Conservation (phyloP, 1,140 invertebrate genomes). For the Telenomus remus region DNA sequence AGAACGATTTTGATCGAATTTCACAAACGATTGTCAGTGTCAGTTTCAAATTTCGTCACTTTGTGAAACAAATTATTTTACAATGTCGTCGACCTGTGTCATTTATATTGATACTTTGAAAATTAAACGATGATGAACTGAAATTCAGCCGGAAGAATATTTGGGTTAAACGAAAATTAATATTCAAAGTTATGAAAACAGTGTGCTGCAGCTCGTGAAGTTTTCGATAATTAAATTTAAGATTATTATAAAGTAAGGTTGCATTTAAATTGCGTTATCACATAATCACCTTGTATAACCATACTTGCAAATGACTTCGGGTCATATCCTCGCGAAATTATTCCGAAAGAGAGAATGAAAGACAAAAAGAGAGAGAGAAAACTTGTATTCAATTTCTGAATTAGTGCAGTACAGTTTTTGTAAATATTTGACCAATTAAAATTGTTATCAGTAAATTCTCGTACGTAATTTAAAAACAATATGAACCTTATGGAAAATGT, state of each 20-base stretch:
- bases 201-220: conserved; percentile 4
- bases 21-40: neutral
- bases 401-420: too few relatives aligned
- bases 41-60: neutral
- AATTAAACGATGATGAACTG: too few relatives aligned
- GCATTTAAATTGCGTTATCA: conserved; percentile 28
- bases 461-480: too few relatives aligned
- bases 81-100: too few relatives aligned
- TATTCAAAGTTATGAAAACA: conserved; percentile 15
- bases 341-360: too few relatives aligned
- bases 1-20: neutral
- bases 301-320: conserved; percentile 31
- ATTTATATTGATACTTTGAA: too few relatives aligned
- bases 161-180: conserved; percentile 15
- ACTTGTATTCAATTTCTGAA: too few relatives aligned
- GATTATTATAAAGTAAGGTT: conserved; percentile 20
- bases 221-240: conserved; percentile 21
- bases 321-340: conserved; percentile 19
- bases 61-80: neutral
- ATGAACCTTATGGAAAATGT: too few relatives aligned
- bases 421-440: too few relatives aligned
- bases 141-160: neutral
- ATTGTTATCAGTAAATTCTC: too few relatives aligned
- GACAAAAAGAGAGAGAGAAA: neutral
- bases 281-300: conserved; percentile 15